Evolutionary conservation across 2,113 vertebrate species (phyloP).

Genomic region (Erpornis zantholeuca): DNA sequence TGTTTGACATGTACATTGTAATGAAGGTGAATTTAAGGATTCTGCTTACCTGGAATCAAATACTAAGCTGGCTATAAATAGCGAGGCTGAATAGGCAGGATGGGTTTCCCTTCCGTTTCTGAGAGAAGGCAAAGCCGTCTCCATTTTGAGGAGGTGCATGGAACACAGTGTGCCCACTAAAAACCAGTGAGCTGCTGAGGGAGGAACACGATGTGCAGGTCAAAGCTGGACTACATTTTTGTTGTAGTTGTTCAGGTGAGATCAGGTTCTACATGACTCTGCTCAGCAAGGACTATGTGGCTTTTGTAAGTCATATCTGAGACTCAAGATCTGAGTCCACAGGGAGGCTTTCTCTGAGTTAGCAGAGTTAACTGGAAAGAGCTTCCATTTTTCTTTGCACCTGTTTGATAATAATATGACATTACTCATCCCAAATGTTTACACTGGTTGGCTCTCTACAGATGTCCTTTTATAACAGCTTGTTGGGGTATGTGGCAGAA

Average conservation of each 20-base stretch:
- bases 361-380: neutral
- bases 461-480: neutral
- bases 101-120: neutral
- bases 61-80: neutral
- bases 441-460: neutral
- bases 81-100: neutral
- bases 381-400: neutral
- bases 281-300: neutral
- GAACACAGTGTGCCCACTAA: neutral
- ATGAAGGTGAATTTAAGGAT: neutral
- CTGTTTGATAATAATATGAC: neutral
- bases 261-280: neutral
- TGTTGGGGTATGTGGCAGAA: neutral
- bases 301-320: neutral
- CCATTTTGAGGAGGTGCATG: neutral
- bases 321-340: neutral
- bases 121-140: neutral
- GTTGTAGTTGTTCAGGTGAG: neutral
- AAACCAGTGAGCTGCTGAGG: neutral
- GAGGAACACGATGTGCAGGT: neutral
- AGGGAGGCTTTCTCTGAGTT: conserved; percentile 3
- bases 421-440: conserved; percentile 14
- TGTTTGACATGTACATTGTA: neutral
- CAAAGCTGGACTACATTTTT: neutral
- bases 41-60: neutral